Evolutionary conservation across 2,888 invertebrate genomes (phyloP).

Genomic region (Opisthograptis luteolata): DNA sequence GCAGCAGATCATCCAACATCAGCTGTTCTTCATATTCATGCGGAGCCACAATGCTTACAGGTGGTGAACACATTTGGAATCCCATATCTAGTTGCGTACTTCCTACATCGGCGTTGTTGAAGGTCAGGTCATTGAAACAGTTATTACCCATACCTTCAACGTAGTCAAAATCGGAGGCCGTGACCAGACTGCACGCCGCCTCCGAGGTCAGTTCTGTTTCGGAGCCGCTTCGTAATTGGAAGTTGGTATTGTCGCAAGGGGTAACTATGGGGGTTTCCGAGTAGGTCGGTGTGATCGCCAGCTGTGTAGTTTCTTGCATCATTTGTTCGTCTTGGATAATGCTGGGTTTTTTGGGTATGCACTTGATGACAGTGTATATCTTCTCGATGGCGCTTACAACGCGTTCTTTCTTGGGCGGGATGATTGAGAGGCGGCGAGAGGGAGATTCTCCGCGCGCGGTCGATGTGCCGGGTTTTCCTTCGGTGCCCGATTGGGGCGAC

Average conservation of each 20-base stretch:
- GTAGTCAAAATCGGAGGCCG: neutral
- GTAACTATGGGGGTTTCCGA: neutral
- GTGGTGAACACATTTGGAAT: conserved; percentile 8
- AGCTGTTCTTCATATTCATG: neutral
- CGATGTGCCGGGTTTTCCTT: conserved; percentile 11
- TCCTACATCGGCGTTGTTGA: neutral
- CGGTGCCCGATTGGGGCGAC: conserved; percentile 39
- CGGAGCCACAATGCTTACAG: neutral
- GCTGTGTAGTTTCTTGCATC: neutral
- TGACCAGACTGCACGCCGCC: neutral
- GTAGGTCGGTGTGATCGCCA: neutral
- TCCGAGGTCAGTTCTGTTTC: conserved; percentile 1
- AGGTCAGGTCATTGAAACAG: neutral
- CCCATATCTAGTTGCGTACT: neutral
- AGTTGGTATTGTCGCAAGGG: neutral
- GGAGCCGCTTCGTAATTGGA: conserved; percentile 1
- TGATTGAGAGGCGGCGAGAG: conserved; percentile 51
- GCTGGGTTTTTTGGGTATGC: conserved; percentile 30
- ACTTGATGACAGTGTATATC: conserved; percentile 62
- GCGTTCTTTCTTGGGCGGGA: conserved; percentile 63
- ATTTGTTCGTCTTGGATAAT: neutral
- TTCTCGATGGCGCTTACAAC: conserved; percentile 68
- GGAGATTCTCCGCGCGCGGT: conserved; percentile 24
- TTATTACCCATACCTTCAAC: neutral
- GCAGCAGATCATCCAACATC: conserved; percentile 2